These are phyloP conservation scores for Anadara kagoshimensis DNA, from an alignment of 1,140 invertebrate genomes.

Conservation along the genomic window DNA sequence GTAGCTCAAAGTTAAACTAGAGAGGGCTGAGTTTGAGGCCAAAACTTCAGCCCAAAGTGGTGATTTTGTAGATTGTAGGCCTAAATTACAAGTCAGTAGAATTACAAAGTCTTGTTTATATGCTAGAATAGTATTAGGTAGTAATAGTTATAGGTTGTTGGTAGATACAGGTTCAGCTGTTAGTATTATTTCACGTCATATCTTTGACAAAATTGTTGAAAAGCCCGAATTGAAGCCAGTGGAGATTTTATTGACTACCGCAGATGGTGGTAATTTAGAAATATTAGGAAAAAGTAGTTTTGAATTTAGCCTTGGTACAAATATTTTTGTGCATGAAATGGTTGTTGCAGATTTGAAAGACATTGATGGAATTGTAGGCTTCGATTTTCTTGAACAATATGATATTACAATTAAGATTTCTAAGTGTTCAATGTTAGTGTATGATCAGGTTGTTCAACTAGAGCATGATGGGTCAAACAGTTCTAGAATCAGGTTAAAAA, in stretches of 20 bases:
- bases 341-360: constrained; percentile 11
- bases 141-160: neutral
- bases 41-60: neutral
- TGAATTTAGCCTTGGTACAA: neutral
- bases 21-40: constrained; percentile 12
- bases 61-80: neutral
- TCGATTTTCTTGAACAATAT: constrained; percentile 5
- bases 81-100: neutral
- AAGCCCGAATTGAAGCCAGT: neutral
- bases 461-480: neutral
- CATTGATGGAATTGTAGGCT: constrained; percentile 7
- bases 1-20: neutral
- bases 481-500: neutral
- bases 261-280: constrained; percentile 7
- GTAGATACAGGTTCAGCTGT: constrained; percentile 26
- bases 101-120: neutral
- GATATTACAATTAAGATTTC: neutral
- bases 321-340: constrained; percentile 8
- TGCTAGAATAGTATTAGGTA: neutral
- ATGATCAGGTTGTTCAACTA: neutral
- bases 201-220: constrained; percentile 2
- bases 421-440: no score
- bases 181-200: neutral
- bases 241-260: neutral
- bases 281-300: neutral